Conservation (phyloP, 2,888 invertebrate species). For the Crepidodera aurea region DNA sequence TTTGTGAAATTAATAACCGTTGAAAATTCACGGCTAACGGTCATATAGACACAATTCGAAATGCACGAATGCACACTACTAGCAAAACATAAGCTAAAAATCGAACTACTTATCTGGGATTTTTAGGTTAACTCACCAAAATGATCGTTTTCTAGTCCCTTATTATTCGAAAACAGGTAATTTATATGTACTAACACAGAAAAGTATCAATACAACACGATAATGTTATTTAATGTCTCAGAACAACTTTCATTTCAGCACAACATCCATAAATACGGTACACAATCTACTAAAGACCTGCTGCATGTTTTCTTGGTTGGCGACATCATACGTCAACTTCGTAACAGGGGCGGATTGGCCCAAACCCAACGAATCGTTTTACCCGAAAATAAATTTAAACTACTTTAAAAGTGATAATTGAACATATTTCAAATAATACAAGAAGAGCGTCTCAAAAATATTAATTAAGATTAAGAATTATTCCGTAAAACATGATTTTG, state of each 20-base stretch:
- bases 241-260: slow-evolving; percentile 13
- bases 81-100: not conserved
- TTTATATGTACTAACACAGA: not conserved
- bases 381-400: no score
- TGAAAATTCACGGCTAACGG: not conserved
- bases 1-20: not conserved
- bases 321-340: slow-evolving; percentile 14
- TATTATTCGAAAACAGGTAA: slow-evolving; percentile 2
- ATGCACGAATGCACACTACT: not conserved
- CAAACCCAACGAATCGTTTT: no score
- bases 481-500: no score
- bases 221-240: not conserved
- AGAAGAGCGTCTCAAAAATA: no score
- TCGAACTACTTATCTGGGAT: not conserved
- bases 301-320: slow-evolving; percentile 15
- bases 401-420: no score
- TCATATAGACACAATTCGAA: not conserved
- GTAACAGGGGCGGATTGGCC: not conserved
- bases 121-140: not conserved
- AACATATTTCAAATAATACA: no score
- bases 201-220: not conserved
- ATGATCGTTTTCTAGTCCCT: not conserved
- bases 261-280: slow-evolving; percentile 6
- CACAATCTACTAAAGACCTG: slow-evolving; percentile 9
- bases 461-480: no score